Evolutionary conservation across 2,888 invertebrate species (phyloP).

Genomic region (Pachliopta kotzebuea): DNA sequence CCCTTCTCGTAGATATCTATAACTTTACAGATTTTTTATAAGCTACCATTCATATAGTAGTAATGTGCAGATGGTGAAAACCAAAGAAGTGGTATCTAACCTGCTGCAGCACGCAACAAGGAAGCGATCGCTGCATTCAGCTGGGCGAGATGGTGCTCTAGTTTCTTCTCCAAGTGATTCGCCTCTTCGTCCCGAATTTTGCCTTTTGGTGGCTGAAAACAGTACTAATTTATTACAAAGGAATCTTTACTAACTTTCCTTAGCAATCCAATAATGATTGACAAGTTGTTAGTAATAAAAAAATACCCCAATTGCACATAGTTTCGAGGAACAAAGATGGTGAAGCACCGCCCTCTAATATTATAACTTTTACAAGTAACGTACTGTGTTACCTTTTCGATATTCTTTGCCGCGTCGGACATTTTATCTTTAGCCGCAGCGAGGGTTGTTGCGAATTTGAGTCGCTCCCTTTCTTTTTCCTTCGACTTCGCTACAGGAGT

Average conservation of each 20-base stretch:
- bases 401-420: conserved; percentile 38
- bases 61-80: neutral
- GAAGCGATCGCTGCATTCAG: conserved; percentile 37
- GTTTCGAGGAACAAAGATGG: no score
- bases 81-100: conserved; percentile 21
- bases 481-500: neutral
- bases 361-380: no score
- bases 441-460: conserved; percentile 38
- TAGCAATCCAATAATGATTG: no score
- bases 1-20: no score
- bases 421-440: conserved; percentile 37
- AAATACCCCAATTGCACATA: no score
- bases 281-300: no score
- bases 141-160: conserved; percentile 34
- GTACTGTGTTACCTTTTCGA: conserved; percentile 31
- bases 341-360: no score
- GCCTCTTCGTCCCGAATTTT: conserved; percentile 31
- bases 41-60: no score
- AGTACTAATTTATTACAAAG: neutral
- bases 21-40: no score
- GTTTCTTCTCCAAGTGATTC: conserved; percentile 32
- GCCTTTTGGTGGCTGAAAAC: conserved; percentile 30
- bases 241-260: no score
- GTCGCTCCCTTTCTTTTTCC: conserved; percentile 34
- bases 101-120: conserved; percentile 34